Evolutionary conservation across 2,797 vertebrate genomes (phyloP).

Genomic region (Triplophysa yarkandensis): DNA sequence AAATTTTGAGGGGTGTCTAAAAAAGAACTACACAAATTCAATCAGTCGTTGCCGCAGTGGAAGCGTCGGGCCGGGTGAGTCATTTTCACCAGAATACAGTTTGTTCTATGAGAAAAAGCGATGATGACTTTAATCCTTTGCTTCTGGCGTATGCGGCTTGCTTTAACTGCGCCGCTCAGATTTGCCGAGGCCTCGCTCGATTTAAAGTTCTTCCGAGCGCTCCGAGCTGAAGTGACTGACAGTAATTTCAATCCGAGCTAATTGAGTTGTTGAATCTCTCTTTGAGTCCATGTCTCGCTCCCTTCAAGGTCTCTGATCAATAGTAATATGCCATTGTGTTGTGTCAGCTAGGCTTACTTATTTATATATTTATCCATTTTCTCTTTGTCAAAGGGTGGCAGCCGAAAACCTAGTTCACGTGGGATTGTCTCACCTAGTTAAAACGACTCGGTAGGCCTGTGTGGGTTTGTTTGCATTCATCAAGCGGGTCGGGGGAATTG

Average conservation of each 20-base stretch:
- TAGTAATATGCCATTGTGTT: slow-evolving; percentile 65
- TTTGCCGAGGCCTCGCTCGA: slow-evolving; percentile 13
- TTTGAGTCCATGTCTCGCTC: slow-evolving; percentile 52
- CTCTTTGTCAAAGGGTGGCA: slow-evolving; percentile 63
- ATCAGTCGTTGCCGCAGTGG: slow-evolving; percentile 12
- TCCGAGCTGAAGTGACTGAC: slow-evolving; percentile 60
- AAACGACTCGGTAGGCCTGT: slow-evolving; percentile 18
- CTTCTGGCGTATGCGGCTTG: not conserved
- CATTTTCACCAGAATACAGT: slow-evolving; percentile 50
- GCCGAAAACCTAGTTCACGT: slow-evolving; percentile 50
- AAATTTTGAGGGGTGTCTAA: slow-evolving; percentile 12
- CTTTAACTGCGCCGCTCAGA: slow-evolving; percentile 5
- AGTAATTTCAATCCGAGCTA: slow-evolving; percentile 65
- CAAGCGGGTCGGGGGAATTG: slow-evolving; percentile 36
- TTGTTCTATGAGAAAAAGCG: slow-evolving; percentile 48
- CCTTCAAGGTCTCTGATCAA: slow-evolving; percentile 67
- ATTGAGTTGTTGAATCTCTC: slow-evolving; percentile 66
- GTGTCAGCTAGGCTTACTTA: slow-evolving; percentile 62
- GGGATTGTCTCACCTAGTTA: slow-evolving; percentile 49
- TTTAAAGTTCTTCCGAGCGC: slow-evolving; percentile 6
- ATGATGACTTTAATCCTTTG: slow-evolving; percentile 37
- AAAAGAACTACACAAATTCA: slow-evolving; percentile 37
- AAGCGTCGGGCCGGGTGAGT: slow-evolving; percentile 24
- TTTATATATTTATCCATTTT: slow-evolving; percentile 53
- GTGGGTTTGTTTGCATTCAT: slow-evolving; percentile 44